Evolutionary conservation across 2,888 invertebrate species (phyloP).

Genomic region (Smittia sp.): DNA sequence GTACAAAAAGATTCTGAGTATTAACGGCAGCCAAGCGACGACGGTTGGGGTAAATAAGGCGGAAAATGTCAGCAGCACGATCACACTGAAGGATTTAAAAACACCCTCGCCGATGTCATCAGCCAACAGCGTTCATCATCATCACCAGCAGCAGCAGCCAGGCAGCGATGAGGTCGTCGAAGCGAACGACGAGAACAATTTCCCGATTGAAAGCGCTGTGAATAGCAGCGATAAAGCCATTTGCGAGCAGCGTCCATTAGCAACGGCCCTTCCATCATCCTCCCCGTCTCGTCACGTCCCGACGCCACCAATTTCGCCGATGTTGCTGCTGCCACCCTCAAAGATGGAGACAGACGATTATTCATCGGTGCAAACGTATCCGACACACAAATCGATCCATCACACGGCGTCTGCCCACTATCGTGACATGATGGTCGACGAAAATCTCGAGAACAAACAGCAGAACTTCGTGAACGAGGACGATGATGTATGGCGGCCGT

Average conservation of each 20-base stretch:
- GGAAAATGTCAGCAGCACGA: constrained; percentile 33
- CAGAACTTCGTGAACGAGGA: constrained; percentile 32
- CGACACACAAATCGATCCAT: constrained; percentile 35
- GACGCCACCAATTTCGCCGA: background rate
- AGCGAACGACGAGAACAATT: background rate
- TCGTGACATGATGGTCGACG: constrained; percentile 31
- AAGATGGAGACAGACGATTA: constrained; percentile 24
- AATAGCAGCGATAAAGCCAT: constrained; percentile 34
- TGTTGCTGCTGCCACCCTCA: background rate
- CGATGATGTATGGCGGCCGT: constrained; percentile 37
- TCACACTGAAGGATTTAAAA: constrained; percentile 13
- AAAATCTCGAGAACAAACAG: constrained; percentile 37
- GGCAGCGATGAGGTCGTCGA: constrained; percentile 9
- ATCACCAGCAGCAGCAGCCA: background rate
- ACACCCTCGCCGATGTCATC: constrained; percentile 22
- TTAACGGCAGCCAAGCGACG: background rate
- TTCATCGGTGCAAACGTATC: constrained; percentile 6
- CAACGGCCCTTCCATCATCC: constrained; percentile 1
- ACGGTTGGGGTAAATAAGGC: constrained; percentile 19
- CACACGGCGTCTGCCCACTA: constrained; percentile 16
- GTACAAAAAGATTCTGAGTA: constrained; percentile 35
- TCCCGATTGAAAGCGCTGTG: constrained; percentile 7
- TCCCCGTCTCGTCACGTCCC: background rate
- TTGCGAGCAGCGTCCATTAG: constrained; percentile 34
- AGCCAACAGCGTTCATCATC: background rate